phyloP scores from a whole-genome alignment of 2,888 invertebrate species.

The Cheilosia soror region DNA sequence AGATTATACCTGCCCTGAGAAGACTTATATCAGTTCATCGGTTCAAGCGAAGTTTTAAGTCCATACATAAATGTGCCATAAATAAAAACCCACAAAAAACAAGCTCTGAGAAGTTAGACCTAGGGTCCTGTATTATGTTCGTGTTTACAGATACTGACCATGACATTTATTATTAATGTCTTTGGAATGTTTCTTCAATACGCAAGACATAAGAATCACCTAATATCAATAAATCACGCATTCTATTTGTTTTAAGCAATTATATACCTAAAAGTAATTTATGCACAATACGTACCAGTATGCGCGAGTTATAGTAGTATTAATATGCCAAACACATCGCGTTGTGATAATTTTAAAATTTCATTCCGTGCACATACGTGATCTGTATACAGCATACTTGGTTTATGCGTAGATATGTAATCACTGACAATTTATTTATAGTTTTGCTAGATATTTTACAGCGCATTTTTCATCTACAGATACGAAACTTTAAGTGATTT shows the following conservation, averaged over 20 bases:
- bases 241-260: background rate
- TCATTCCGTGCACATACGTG: conserved; percentile 68
- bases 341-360: conserved; percentile 40
- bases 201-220: no score
- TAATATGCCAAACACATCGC: conserved; percentile 34
- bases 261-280: background rate
- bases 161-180: no score
- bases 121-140: no score
- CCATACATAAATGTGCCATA: no score
- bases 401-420: conserved; percentile 38
- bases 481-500: background rate
- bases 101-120: no score
- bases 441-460: conserved; percentile 1
- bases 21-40: no score
- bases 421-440: conserved; percentile 30
- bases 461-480: conserved; percentile 26
- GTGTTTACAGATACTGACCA: no score
- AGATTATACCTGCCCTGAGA: no score
- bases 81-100: no score
- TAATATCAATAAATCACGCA: background rate
- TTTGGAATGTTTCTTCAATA: background rate
- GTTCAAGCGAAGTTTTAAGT: no score
- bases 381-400: conserved; percentile 23
- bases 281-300: background rate
- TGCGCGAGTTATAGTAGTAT: background rate